Base-by-base conservation (phyloP, 1,140 invertebrate species). In the Sminthurides bifidus region DNA sequence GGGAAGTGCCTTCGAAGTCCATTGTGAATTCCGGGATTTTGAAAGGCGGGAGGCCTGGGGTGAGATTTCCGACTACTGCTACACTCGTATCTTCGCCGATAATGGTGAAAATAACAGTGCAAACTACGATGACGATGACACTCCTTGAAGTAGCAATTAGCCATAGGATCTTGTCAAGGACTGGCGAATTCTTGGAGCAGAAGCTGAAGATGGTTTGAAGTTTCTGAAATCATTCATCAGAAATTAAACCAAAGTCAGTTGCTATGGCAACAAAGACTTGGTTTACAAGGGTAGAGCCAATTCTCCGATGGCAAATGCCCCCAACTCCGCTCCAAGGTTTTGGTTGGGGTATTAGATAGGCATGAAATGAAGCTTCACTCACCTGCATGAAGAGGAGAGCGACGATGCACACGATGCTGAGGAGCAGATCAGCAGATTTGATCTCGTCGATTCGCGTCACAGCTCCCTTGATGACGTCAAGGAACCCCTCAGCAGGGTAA, bases 331-430 rank as follows among this genome's bases (percentile, higher is more conserved):
- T 35, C 8, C 33, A 35, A 10, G 33, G n/a, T 10, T 35, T 35
- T 35, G 8, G 8, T 35, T 35, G 8, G 8, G 33, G n/a, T 35
- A 10, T 35, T 35, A n/a, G n/a, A n/a, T n/a, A 35, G n/a, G 8
- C 33, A 35, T 10, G 8, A 10, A 10, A 35, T 35, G 33, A 35
- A 14, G 24, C 15, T 54, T 55, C 8, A 66, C 74, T 72, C 68
- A 85, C 83, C 73, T 81, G 76, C 21, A 86, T 73, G 29, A 81
- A 67, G 15, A 85, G 72, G 8, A 85, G 72, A 27, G 83, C 68
- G 6, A 78, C 66, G 68, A 84, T 83, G 67, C 81, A 85, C 15
- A 73, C 68, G 37, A 83, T 59, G 26, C 82, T 82, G 29, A 85
- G 71, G 14, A 79, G 66, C 3, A 79, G 70, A 66, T 86, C 84